Evolutionary conservation across 2,113 vertebrate genomes (phyloP).

Genomic region (Mobula birostris): DNA sequence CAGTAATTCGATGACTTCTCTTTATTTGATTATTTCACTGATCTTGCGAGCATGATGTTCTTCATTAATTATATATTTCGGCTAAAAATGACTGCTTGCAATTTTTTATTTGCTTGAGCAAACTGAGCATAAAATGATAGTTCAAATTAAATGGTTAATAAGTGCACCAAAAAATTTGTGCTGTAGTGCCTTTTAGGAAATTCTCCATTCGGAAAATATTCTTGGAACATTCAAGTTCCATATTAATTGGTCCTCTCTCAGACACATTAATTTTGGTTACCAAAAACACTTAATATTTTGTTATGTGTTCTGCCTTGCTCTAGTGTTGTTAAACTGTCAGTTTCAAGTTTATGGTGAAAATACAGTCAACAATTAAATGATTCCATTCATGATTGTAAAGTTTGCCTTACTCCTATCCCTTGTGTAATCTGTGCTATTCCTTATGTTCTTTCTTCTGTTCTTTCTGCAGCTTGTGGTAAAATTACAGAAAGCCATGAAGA

Average conservation of each 20-base stretch:
- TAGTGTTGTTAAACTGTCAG: not conserved
- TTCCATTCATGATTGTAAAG: not conserved
- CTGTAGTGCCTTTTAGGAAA: not conserved
- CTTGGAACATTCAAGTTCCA: not conserved
- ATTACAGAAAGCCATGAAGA: slow-evolving; percentile 73
- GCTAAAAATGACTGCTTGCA: not conserved
- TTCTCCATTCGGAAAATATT: not conserved
- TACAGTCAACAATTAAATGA: not conserved
- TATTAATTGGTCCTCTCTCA: not conserved
- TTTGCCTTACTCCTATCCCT: not conserved
- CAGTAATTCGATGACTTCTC: not conserved
- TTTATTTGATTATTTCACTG: not conserved
- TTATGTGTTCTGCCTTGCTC: no score
- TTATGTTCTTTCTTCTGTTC: slow-evolving; percentile 42
- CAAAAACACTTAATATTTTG: not conserved
- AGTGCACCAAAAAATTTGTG: not conserved
- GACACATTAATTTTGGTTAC: not conserved
- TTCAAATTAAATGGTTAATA: not conserved
- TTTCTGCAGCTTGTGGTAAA: slow-evolving; percentile 75
- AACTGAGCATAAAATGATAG: not conserved
- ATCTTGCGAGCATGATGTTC: not conserved
- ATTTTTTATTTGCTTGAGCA: not conserved
- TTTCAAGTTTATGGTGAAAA: not conserved
- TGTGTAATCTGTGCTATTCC: not conserved
- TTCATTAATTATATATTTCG: not conserved